A percentile compares a stretch with the other conserved stretches of the same genome.
Conservation (phyloP, 64 coral and sea anemone genomes). For the Catalaphyllia jardinei region DNA sequence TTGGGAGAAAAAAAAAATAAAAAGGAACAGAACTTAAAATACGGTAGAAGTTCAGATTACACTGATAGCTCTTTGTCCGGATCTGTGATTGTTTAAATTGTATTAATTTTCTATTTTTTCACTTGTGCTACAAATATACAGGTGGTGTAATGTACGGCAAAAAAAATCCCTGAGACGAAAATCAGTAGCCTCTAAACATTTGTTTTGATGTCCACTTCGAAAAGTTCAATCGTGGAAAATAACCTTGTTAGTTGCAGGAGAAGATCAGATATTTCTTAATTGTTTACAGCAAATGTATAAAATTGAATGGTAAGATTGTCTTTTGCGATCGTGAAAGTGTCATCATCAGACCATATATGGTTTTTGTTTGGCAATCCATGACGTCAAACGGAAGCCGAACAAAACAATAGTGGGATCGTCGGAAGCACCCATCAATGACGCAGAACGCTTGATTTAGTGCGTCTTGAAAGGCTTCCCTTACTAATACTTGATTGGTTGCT, state of each 20-base stretch:
- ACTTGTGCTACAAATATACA: too few relatives aligned
- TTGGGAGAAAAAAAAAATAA: too few relatives aligned
- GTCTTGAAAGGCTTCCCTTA: constrained; percentile 27
- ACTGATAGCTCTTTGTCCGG: too few relatives aligned
- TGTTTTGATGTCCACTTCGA: background rate
- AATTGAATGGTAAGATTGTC: background rate
- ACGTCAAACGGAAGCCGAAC: constrained; percentile 52
- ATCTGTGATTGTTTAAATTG: too few relatives aligned
- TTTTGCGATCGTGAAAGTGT: background rate
- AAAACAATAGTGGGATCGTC: constrained; percentile 26
- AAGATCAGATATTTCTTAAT: background rate
- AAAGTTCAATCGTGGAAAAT: background rate
- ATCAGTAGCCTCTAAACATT: too few relatives aligned
- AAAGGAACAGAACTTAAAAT: too few relatives aligned
- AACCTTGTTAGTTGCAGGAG: background rate
- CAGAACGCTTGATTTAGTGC: constrained; percentile 6
- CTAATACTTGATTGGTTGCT: constrained; percentile 17
- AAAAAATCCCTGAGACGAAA: too few relatives aligned
- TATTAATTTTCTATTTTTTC: too few relatives aligned
- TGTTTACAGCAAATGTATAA: too few relatives aligned
- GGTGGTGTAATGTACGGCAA: too few relatives aligned
- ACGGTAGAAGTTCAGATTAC: too few relatives aligned
- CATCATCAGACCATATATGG: constrained; percentile 41
- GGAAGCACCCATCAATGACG: constrained; percentile 47
- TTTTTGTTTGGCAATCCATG: constrained; percentile 6